phyloP scores from a whole-genome alignment of 2,113 vertebrate species.

The Motacilla alba region DNA sequence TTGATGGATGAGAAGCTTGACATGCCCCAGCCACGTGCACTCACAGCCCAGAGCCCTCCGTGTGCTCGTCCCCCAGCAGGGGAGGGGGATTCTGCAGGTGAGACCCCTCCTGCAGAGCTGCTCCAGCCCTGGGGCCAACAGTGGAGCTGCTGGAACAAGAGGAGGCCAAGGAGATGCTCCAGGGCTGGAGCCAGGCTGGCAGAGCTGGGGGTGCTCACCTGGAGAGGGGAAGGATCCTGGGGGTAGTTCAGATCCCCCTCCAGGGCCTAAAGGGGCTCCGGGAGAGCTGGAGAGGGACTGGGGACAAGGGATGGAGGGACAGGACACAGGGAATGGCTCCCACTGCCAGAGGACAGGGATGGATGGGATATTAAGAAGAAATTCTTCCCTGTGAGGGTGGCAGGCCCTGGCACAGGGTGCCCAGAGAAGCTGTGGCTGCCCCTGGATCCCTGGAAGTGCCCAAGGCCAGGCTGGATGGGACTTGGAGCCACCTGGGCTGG shows the following conservation, averaged over 20 bases:
- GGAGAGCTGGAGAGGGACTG: too few species aligned
- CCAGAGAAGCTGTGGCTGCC: background rate
- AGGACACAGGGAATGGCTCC: too few species aligned
- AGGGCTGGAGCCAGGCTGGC: background rate
- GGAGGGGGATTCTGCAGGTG: background rate
- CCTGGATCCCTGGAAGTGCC: background rate
- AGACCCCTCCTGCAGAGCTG: background rate
- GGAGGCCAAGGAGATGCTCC: rapidly evolving
- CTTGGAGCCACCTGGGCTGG: rapidly evolving
- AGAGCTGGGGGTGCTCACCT: background rate
- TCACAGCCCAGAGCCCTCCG: rapidly evolving
- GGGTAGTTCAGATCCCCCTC: too few species aligned
- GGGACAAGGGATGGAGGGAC: too few species aligned
- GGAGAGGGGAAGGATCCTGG: background rate
- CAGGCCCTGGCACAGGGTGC: rapidly evolving
- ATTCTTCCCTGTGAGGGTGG: too few species aligned
- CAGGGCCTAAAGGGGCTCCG: too few species aligned
- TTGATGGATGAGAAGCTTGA: background rate
- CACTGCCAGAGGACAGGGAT: too few species aligned
- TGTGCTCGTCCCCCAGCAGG: background rate
- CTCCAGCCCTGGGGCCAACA: background rate
- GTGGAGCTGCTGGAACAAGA: background rate
- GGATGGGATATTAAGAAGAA: too few species aligned
- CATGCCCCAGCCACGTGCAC: background rate
- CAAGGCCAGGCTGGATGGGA: rapidly evolving